Evolutionary conservation across 2,797 vertebrate species (phyloP).

Genomic region (Aplochiton taeniatus): DNA sequence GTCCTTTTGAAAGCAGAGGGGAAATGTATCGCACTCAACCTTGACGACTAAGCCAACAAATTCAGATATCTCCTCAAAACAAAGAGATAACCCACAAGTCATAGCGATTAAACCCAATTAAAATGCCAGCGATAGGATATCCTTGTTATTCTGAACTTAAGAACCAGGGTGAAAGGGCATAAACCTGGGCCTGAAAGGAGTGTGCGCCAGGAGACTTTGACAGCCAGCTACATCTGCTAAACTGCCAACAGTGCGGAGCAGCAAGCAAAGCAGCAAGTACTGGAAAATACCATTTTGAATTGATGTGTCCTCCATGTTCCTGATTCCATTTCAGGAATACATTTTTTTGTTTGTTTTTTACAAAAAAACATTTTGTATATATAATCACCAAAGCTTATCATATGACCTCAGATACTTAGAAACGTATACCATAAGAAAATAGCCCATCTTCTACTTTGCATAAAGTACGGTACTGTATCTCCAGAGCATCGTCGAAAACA

Average conservation of each 20-base stretch:
- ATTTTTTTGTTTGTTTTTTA: not conserved
- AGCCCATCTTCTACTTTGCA: conserved; percentile 70
- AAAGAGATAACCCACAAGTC: too few relatives aligned
- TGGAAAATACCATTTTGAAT: conserved; percentile 4
- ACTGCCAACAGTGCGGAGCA: not conserved
- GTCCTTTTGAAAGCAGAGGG: conserved; percentile 24
- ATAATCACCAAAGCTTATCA: conserved; percentile 65
- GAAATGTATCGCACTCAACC: too few relatives aligned
- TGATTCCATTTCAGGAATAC: not conserved
- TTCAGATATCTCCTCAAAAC: too few relatives aligned
- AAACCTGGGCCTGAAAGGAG: too few relatives aligned
- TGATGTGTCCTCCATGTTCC: not conserved
- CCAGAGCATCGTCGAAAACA: conserved; percentile 64
- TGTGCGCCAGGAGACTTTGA: too few relatives aligned
- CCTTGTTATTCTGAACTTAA: too few relatives aligned
- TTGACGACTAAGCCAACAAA: too few relatives aligned
- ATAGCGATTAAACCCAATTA: too few relatives aligned
- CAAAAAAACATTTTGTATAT: conserved; percentile 25
- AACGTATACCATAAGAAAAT: conserved; percentile 55
- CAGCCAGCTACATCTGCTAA: too few relatives aligned
- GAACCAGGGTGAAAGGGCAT: too few relatives aligned
- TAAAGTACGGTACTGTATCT: conserved; percentile 63
- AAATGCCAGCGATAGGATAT: too few relatives aligned
- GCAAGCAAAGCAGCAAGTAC: not conserved
- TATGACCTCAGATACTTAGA: conserved; percentile 48